Evolutionary conservation across 2,113 vertebrate genomes (phyloP).

Genomic region (Arenaria interpres): DNA sequence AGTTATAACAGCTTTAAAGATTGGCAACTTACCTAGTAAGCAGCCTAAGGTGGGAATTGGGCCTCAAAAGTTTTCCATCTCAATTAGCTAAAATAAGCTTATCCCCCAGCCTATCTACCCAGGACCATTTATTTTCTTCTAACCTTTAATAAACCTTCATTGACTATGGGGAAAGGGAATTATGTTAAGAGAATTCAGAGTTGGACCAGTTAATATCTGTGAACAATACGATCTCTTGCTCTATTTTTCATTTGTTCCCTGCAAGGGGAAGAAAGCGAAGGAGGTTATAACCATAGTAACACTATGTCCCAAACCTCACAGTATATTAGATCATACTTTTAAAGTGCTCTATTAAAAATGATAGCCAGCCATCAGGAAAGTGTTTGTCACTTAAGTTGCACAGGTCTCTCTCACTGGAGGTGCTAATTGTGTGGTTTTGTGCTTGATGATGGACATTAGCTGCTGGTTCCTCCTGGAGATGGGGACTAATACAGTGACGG

Average conservation of each 20-base stretch:
- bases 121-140: slow-evolving; percentile 52
- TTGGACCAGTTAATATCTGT: not conserved
- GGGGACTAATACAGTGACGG: not conserved
- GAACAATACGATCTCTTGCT: not conserved
- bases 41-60: slow-evolving; percentile 62
- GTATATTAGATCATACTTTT: slow-evolving; percentile 29
- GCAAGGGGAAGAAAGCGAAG: not conserved
- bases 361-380: not conserved
- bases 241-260: not conserved
- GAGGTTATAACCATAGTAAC: slow-evolving; percentile 22
- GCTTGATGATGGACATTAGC: fast-evolving
- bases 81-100: slow-evolving; percentile 60
- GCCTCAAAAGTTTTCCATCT: slow-evolving; percentile 51
- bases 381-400: not conserved
- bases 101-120: slow-evolving; percentile 7
- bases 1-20: slow-evolving; percentile 66
- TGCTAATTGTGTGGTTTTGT: not conserved
- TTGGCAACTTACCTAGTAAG: slow-evolving; percentile 55
- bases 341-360: not conserved
- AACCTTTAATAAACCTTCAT: slow-evolving; percentile 31
- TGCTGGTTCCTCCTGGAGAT: not conserved
- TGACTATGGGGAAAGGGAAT: slow-evolving; percentile 19
- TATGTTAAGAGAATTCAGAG: not conserved
- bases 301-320: not conserved
- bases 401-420: not conserved